A percentile compares a stretch with the other conserved stretches of the same genome.
Evolutionary conservation across 1,140 invertebrate genomes (phyloP).

Genomic region (Acyrthosiphon pisum): DNA sequence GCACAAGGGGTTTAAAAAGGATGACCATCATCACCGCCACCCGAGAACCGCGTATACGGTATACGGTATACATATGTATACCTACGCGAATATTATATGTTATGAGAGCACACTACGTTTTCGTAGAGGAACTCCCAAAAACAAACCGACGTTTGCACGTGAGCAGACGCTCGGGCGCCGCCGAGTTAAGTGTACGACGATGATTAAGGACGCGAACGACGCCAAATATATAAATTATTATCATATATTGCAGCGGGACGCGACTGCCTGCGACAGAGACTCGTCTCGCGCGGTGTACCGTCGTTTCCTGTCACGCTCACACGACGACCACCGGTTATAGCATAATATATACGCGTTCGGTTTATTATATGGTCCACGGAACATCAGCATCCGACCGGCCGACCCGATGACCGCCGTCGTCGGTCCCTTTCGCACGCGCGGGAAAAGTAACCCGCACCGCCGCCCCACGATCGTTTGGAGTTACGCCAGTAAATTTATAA

Average conservation of each 20-base stretch:
- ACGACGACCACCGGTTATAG: not conserved
- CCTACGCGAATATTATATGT: not conserved
- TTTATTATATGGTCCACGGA: slow-evolving; percentile 43
- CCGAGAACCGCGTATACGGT: not conserved
- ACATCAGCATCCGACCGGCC: not conserved
- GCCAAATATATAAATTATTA: too few species aligned
- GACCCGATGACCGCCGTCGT: not conserved
- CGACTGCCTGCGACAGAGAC: not conserved
- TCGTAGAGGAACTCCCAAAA: not conserved
- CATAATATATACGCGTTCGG: not conserved
- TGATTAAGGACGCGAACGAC: not conserved
- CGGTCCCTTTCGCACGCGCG: not conserved
- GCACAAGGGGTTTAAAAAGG: slow-evolving; percentile 38
- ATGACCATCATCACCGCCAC: slow-evolving; percentile 42
- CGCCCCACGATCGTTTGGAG: not conserved
- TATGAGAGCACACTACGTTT: not conserved
- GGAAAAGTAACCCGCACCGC: not conserved
- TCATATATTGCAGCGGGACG: too few species aligned
- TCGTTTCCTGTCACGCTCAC: not conserved
- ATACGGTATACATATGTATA: not conserved
- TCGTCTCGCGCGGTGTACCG: not conserved
- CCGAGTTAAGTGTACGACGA: not conserved
- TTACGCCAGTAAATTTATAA: slow-evolving; percentile 56
- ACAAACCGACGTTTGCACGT: not conserved
- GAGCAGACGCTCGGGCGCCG: not conserved